Conservation (phyloP, 2,797 vertebrate species). For the Notamacropus eugenii region DNA sequence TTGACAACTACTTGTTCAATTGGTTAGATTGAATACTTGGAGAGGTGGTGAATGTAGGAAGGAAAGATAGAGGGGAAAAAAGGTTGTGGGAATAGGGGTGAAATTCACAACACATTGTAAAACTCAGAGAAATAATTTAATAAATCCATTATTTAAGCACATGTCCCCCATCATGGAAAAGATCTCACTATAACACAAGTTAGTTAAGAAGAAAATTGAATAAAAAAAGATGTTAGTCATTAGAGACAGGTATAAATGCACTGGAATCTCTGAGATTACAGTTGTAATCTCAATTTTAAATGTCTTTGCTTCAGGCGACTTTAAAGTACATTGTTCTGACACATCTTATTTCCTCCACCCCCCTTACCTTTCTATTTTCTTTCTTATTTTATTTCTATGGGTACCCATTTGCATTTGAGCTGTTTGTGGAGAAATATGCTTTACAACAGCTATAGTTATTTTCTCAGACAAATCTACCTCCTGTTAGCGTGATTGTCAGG, state of each 20-base stretch:
- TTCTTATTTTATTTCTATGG: constrained; percentile 18
- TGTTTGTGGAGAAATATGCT: neutral
- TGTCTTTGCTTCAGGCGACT: neutral
- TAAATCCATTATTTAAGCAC: neutral
- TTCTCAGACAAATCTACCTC: constrained; percentile 12
- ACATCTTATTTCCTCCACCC: neutral
- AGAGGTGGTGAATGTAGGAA: neutral
- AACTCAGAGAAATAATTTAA: neutral
- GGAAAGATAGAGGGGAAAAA: neutral
- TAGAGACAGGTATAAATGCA: constrained; percentile 29
- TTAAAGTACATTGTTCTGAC: constrained; percentile 28
- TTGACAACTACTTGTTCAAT: neutral
- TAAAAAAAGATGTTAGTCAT: neutral
- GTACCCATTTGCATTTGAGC: constrained; percentile 12
- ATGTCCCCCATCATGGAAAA: neutral
- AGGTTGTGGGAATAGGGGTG: neutral
- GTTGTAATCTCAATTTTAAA: constrained; percentile 20
- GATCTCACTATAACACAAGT: neutral
- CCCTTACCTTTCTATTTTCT: neutral
- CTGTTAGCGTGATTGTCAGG: neutral
- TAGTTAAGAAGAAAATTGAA: constrained; percentile 56
- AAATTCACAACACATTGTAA: constrained; percentile 5
- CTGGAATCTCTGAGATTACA: neutral
- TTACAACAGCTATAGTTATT: neutral
- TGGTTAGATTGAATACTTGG: neutral